Evolutionary conservation across 2,113 vertebrate species (phyloP), one percentile per base, ranked within the genome.

Genomic region (Beaufortia kweichowensis): DNA sequence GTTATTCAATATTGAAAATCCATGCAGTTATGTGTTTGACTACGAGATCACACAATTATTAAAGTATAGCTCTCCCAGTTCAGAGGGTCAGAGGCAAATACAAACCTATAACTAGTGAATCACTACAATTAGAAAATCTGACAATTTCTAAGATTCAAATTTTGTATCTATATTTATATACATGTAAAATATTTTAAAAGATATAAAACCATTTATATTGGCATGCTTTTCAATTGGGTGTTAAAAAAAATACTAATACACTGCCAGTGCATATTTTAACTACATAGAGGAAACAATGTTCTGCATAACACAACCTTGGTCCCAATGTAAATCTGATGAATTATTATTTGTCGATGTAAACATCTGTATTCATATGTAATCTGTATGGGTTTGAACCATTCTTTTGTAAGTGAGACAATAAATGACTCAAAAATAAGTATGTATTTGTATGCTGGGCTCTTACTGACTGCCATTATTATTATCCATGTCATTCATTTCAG

Each of bases 1-100:
- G 31, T 9, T 71, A 50, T 56, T 71, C 41, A 29, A 35, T 6
- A 9, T 4, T 74, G 63, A 65, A 61, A 56, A 15, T 72, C n/a
- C 11, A 21, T n/a, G 63, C 26, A 29, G 15, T 68, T 14, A 62
- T 61, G 55, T 33, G 21, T 14, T 12, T 73, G 29, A 57, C 31
- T 72, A 35, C 31, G 69, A 35, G 15, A 26, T 14, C 31, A 70
- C n/a, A 35, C 12, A 50, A 70, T 33, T 55, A 55, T 55, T 55
- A 55, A 69, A 14, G 7, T 69, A 69, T 33, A 70, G n/a, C n/a
- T 48, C 4, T 41, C 15, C 17, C 1, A 15, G 8, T n/a, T 28
- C 9, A 53, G 24, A 43, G 41, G 39, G 23, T 43, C 6, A 10
- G 43, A 50, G 28, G 2, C 43, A 68, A 31, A 29, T 48, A 48